A percentile compares a stretch with the other conserved stretches of the same genome.
Conservation (phyloP, 2,113 vertebrate species). For the Trinectes maculatus region DNA sequence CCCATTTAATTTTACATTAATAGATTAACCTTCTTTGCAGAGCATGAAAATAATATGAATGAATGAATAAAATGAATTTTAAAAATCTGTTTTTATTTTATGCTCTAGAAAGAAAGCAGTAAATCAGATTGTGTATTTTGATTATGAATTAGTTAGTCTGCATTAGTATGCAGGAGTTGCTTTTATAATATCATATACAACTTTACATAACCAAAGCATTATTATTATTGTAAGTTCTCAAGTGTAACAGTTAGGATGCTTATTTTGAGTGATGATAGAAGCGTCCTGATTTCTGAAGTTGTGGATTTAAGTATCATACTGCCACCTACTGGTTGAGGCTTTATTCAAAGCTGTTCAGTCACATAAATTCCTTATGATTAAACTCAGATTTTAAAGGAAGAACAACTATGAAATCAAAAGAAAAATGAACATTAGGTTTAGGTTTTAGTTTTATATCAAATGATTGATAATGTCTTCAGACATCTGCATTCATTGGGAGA, state of each 20-base stretch:
- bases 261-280: constrained; percentile 54
- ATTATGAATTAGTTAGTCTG: constrained; percentile 4
- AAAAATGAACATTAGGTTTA: constrained; percentile 33
- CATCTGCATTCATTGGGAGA: constrained; percentile 31
- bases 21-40: too few species aligned
- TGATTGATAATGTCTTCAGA: constrained; percentile 32
- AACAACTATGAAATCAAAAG: constrained; percentile 15
- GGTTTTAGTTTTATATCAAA: constrained; percentile 22
- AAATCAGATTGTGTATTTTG: constrained; percentile 10
- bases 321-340: constrained; percentile 79
- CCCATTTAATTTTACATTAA: constrained; percentile 1
- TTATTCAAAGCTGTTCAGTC: constrained; percentile 23
- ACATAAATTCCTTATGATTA: constrained; percentile 40
- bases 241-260: constrained; percentile 47
- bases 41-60: too few species aligned
- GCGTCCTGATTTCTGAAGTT: constrained; percentile 37
- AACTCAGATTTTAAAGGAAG: constrained; percentile 29
- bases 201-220: constrained; percentile 11
- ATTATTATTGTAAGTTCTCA: constrained; percentile 54
- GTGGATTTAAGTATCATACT: constrained; percentile 80
- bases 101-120: constrained; percentile 1
- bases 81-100: constrained; percentile 9
- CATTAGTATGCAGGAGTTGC: background rate
- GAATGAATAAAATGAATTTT: too few species aligned
- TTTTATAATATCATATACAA: background rate